These are phyloP conservation scores for Mola mola DNA, from an alignment of 2,113 vertebrate genomes.

Conservation along the genomic window DNA sequence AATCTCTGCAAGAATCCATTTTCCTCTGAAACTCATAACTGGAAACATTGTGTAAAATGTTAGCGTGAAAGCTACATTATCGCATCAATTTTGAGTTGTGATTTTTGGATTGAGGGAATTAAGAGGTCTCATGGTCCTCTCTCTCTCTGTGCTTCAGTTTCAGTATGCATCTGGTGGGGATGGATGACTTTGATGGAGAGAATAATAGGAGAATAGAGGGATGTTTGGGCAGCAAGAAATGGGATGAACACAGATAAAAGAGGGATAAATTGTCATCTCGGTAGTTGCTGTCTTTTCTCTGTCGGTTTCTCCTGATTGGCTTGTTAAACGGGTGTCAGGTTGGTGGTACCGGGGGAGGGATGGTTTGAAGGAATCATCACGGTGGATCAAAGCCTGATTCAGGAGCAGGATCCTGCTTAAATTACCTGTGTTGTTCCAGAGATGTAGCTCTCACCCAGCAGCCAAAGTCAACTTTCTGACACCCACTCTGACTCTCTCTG, in stretches of 20 bases:
- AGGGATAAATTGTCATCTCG: no score
- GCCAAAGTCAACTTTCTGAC: constrained; percentile 42
- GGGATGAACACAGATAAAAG: no score
- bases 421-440: constrained; percentile 48
- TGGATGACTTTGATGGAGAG: no score
- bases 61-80: not conserved
- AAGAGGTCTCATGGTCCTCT: no score
- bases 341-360: not conserved
- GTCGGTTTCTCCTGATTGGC: constrained; percentile 26
- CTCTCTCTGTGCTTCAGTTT: no score
- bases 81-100: no score
- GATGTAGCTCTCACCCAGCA: constrained; percentile 27
- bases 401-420: constrained; percentile 37
- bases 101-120: no score
- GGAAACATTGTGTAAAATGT: constrained; percentile 30
- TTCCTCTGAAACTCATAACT: constrained; percentile 36
- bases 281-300: no score
- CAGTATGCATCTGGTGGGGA: no score
- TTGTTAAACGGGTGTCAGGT: constrained; percentile 40
- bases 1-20: constrained; percentile 47
- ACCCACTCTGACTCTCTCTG: constrained; percentile 3
- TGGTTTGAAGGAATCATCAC: constrained; percentile 28
- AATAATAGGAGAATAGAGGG: no score
- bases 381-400: constrained; percentile 41
- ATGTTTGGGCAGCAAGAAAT: no score